Conservation (phyloP, 2,888 invertebrate genomes). For the Lithophane ornitopus region DNA sequence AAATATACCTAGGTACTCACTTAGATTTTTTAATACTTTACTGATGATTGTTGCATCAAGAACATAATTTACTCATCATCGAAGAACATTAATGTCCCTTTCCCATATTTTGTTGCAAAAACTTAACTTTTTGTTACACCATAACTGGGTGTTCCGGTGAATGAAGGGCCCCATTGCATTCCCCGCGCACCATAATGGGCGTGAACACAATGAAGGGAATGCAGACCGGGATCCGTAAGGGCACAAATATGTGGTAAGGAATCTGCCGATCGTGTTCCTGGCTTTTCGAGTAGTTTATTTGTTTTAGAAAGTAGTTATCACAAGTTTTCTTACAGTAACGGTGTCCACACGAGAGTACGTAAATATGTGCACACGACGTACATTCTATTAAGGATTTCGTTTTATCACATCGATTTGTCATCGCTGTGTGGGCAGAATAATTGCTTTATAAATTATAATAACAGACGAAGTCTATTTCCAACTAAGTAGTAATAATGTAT, state of each 20-base stretch:
- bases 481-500: conserved; percentile 39
- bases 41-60: conserved; percentile 2
- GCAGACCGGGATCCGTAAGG: conserved; percentile 74
- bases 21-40: conserved; percentile 1
- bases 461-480: conserved; percentile 50
- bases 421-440: conserved; percentile 63
- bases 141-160: conserved; percentile 77
- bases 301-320: conserved; percentile 32
- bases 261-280: conserved; percentile 78
- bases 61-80: conserved; percentile 15
- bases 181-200: conserved; percentile 74
- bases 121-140: conserved; percentile 61
- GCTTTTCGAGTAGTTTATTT: conserved; percentile 41
- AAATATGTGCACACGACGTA: too few species aligned
- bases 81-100: conserved; percentile 11
- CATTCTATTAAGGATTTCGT: conserved; percentile 12
- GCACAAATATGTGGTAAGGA: conserved; percentile 82
- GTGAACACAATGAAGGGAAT: conserved; percentile 80
- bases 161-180: conserved; percentile 79
- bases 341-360: neutral
- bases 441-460: conserved; percentile 66
- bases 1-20: neutral
- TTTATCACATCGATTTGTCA: conserved; percentile 62
- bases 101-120: conserved; percentile 1
- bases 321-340: conserved; percentile 7